Conservation (phyloP, 2,888 invertebrate species). For the Leptopilina syphax region DNA sequence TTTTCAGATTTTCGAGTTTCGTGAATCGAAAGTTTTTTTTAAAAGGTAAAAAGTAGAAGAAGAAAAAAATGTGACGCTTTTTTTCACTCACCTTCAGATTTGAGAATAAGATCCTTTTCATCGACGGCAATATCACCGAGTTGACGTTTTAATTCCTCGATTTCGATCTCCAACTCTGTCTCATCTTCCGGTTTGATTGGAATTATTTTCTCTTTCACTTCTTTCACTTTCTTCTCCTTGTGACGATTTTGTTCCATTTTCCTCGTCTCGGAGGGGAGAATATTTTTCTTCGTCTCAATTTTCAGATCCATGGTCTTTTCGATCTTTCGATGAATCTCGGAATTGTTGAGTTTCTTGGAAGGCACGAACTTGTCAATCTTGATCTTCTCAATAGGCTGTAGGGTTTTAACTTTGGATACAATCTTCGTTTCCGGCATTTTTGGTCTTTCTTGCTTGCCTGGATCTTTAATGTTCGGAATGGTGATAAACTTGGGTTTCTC, state of each 20-base stretch:
- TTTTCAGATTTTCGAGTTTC: not conserved
- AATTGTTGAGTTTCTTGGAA: slow-evolving; percentile 55
- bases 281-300: slow-evolving; percentile 43
- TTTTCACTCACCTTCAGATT: slow-evolving; percentile 66
- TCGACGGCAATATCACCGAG: slow-evolving; percentile 64
- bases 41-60: not conserved
- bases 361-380: slow-evolving; percentile 64
- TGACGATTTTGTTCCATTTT: slow-evolving; percentile 14
- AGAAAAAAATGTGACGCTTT: not conserved
- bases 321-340: slow-evolving; percentile 48
- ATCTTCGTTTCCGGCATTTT: slow-evolving; percentile 64
- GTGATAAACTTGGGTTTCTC: slow-evolving; percentile 69
- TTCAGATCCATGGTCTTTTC: slow-evolving; percentile 40
- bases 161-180: slow-evolving; percentile 64
- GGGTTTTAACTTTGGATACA: slow-evolving; percentile 57
- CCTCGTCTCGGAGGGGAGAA: slow-evolving; percentile 35
- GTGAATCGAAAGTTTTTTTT: not conserved
- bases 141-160: slow-evolving; percentile 62
- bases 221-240: slow-evolving; percentile 35
- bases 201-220: slow-evolving; percentile 37
- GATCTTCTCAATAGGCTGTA: slow-evolving; percentile 57
- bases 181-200: slow-evolving; percentile 57
- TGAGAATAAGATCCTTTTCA: slow-evolving; percentile 69
- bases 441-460: slow-evolving; percentile 58
- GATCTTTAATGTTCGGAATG: slow-evolving; percentile 72